Percentiles rank a stretch among this genome's conserved stretches.
Conservation (phyloP, 2,797 vertebrate species). For the Smutsia gigantea region DNA sequence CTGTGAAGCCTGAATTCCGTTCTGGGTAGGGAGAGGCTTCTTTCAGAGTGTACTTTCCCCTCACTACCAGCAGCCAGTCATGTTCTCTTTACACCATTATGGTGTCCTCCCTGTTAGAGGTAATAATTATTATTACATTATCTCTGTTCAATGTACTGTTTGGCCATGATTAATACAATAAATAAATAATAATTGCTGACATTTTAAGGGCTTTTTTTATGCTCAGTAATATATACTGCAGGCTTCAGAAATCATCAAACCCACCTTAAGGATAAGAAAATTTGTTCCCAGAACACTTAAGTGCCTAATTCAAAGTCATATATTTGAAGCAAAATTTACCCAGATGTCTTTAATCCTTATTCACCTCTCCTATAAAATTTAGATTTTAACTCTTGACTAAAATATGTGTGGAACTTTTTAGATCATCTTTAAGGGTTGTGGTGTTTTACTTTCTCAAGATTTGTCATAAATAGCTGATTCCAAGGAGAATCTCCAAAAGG, state of each 20-base stretch:
- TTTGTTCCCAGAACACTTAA: too few relatives aligned
- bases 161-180: not conserved
- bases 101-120: not conserved
- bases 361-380: too few relatives aligned
- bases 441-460: too few relatives aligned
- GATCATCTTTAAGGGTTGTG: too few relatives aligned
- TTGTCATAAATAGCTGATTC: too few relatives aligned
- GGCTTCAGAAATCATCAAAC: too few relatives aligned
- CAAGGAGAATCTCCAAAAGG: not conserved
- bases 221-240: not conserved
- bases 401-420: too few relatives aligned
- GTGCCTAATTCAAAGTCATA: too few relatives aligned
- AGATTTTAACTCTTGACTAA: too few relatives aligned
- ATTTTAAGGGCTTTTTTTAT: not conserved
- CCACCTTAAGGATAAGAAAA: too few relatives aligned
- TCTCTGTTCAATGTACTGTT: not conserved
- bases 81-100: not conserved
- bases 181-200: not conserved
- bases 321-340: too few relatives aligned
- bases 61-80: fast-evolving
- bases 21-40: not conserved
- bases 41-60: not conserved
- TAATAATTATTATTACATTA: not conserved
- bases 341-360: too few relatives aligned
- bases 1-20: not conserved